Conservation (phyloP, 2,888 invertebrate species). For the Buathra laborator region DNA sequence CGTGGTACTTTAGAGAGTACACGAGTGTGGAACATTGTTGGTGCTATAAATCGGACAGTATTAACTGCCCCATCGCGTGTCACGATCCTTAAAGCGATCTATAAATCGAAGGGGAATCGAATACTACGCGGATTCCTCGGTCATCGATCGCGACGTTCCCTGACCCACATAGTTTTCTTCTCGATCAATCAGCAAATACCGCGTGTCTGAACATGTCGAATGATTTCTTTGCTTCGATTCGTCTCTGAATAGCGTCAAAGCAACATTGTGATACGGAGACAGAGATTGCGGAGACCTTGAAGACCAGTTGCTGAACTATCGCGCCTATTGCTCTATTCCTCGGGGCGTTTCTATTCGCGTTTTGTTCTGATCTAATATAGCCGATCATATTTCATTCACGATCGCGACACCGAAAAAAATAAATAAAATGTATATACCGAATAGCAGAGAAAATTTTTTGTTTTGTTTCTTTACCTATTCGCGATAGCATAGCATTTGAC, state of each 20-base stretch:
- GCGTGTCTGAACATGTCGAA: conserved; percentile 29
- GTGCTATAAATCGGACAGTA: background rate
- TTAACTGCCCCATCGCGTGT: background rate
- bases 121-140: conserved; percentile 14
- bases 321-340: background rate
- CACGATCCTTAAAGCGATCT: conserved; percentile 13
- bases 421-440: too few relatives aligned
- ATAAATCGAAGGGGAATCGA: conserved; percentile 11
- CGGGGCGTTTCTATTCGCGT: too few relatives aligned
- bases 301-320: conserved; percentile 57
- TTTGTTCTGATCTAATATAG: too few relatives aligned
- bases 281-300: conserved; percentile 39
- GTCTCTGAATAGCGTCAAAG: conserved; percentile 15
- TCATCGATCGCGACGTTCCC: conserved; percentile 43
- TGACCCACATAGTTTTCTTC: conserved; percentile 57
- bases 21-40: background rate
- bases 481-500: too few relatives aligned
- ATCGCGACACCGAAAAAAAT: too few relatives aligned
- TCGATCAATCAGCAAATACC: conserved; percentile 54
- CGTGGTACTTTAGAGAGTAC: conserved; percentile 2
- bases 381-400: too few relatives aligned
- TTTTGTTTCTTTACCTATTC: too few relatives aligned
- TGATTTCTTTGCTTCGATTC: conserved; percentile 35
- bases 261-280: background rate
- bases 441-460: too few relatives aligned